Evolutionary conservation across 1,140 invertebrate genomes (phyloP).

Genomic region (Drosophila kepulauana): DNA sequence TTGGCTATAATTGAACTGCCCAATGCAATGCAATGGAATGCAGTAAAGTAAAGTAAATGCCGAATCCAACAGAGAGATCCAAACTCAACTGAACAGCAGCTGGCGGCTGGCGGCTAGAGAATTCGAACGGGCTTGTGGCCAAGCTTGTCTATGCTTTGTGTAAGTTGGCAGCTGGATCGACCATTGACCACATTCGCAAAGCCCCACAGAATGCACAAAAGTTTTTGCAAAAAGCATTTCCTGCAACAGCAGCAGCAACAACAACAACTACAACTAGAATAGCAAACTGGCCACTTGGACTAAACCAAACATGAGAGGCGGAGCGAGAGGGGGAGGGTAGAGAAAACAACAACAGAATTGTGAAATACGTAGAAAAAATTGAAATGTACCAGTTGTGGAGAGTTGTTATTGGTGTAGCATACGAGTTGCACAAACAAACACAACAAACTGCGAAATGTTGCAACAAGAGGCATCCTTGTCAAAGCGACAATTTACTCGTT

Average conservation of each 20-base stretch:
- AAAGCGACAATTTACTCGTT: conserved; percentile 81
- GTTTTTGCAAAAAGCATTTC: conserved; percentile 34
- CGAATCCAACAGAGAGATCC: conserved; percentile 8
- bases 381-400: not conserved
- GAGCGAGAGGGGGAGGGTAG: too few species aligned
- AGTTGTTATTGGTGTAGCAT: not conserved
- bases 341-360: conserved; percentile 12
- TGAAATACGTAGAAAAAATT: conserved; percentile 22
- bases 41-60: conserved; percentile 38
- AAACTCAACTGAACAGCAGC: not conserved
- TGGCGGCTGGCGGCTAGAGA: not conserved
- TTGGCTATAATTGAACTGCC: conserved; percentile 46
- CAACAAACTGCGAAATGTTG: conserved; percentile 47
- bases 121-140: conserved; percentile 10
- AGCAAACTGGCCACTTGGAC: conserved; percentile 18
- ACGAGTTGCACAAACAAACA: conserved; percentile 26
- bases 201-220: conserved; percentile 35
- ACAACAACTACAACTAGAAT: not conserved
- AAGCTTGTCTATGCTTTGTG: not conserved
- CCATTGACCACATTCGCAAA: conserved; percentile 33
- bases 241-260: conserved; percentile 8
- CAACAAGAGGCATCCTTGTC: conserved; percentile 51
- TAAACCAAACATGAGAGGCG: not conserved
- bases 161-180: not conserved
- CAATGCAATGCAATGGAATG: conserved; percentile 14